Percentiles rank a stretch among this genome's conserved stretches.
phyloP scores from a whole-genome alignment of 2,797 vertebrate genomes.

The Numenius phaeopus region DNA sequence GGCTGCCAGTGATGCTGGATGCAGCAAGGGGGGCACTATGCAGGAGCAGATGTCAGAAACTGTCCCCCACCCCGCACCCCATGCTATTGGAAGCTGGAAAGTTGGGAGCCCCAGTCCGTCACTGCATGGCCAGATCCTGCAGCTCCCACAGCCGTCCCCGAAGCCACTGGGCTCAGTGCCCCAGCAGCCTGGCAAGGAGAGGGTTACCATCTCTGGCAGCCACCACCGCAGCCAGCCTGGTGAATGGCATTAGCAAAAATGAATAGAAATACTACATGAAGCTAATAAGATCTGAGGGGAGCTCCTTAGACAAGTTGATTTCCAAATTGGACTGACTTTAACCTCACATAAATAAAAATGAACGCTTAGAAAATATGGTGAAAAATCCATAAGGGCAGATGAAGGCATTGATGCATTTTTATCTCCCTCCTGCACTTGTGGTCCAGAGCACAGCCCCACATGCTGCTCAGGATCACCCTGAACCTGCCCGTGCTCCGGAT shows the following conservation, averaged over 20 bases:
- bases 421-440: not conserved
- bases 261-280: conserved; percentile 63
- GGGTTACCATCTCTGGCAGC: conserved; percentile 15
- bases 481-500: not conserved
- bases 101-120: not conserved
- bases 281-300: conserved; percentile 65
- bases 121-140: not conserved
- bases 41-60: not conserved
- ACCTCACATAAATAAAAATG: conserved; percentile 68
- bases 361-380: conserved; percentile 51
- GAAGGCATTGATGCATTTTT: not conserved
- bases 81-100: not conserved
- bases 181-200: not conserved
- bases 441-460: fast-evolving
- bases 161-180: fast-evolving
- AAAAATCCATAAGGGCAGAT: conserved; percentile 55
- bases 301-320: conserved; percentile 67
- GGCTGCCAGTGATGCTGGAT: not conserved
- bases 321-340: conserved; percentile 71
- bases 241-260: conserved; percentile 64
- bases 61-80: too few species aligned
- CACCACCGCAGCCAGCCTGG: not conserved
- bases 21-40: too few species aligned
- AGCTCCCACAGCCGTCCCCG: not conserved
- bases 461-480: not conserved